Evolutionary conservation across 2,797 vertebrate species (phyloP), one percentile per base, ranked within the genome.

Genomic region (Sus cebifrons): DNA sequence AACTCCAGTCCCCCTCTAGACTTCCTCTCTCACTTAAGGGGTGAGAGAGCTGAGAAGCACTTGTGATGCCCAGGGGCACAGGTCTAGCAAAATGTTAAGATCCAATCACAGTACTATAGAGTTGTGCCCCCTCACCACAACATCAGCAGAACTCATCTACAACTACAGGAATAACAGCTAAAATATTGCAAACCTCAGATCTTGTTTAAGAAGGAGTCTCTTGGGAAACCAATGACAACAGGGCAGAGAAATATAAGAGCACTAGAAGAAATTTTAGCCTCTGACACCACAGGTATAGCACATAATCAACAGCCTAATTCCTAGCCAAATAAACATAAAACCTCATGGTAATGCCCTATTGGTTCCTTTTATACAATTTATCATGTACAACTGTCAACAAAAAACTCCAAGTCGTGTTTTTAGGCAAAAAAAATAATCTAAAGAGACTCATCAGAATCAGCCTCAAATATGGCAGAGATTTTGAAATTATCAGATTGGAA

Each of bases 371-470:
- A 86, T 18, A 40, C 21, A 68, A 27, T 27, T n/a, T 60, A 74
- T 86, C 15, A 58, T 4, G 36, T 52, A 29, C 5, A 25, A 29
- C 58, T 86, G 73, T 58, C 52, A 86, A 87, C 29, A 81, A 84
- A 91, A 58, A 68, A 82, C 68, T 86, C 49, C 36, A 82, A 67
- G 54, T 0, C 29, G 58, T 74, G 21, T 21, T 67, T 58, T 79
- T 73, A 86, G 49, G 73, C 65, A 74, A 73, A 73, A 73, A 52
- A 70, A 36, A 56, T 8, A 65, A 29, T 40, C 56, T 40, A 56
- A 36, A 93, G 67, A 87, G 25, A 62, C 36, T 18, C 54, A 84
- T 77, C 36, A 89, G 70, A 94, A 52, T 23, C 23, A 89, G 78
- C 58, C 21, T 73, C 54, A 67, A 60, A 65, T 44, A 62, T 6